Evolutionary conservation across 2,797 vertebrate genomes (phyloP).

Genomic region (Sebastes diaconus): DNA sequence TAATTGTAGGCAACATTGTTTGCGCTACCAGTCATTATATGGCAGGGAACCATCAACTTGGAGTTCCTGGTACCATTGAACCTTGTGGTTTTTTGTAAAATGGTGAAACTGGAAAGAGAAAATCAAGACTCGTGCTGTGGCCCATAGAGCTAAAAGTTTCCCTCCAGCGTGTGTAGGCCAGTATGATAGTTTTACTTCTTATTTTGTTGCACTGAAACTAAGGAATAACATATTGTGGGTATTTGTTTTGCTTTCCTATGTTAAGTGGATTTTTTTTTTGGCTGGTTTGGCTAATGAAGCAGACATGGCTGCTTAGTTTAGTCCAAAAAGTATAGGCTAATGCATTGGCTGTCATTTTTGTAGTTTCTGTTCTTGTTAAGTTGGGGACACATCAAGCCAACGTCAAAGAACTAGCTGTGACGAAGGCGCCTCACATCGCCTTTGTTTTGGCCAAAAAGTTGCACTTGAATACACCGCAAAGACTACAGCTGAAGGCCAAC

Average conservation of each 20-base stretch:
- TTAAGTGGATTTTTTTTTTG: not conserved
- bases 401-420: no score
- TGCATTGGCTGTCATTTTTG: not conserved
- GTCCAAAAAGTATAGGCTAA: not conserved
- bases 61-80: not conserved
- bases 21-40: not conserved
- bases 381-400: no score
- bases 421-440: no score
- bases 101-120: not conserved
- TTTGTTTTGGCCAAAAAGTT: no score
- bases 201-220: not conserved
- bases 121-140: not conserved
- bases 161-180: not conserved
- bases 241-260: not conserved
- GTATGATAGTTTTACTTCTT: not conserved
- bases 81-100: not conserved
- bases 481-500: no score
- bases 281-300: not conserved
- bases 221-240: not conserved
- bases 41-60: not conserved
- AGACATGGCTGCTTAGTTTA: not conserved
- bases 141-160: not conserved
- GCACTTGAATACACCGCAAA: no score
- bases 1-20: constrained; percentile 15
- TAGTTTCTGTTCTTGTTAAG: not conserved